phyloP scores from a whole-genome alignment of 2,113 vertebrate genomes.

The Myiopsitta monachus region DNA sequence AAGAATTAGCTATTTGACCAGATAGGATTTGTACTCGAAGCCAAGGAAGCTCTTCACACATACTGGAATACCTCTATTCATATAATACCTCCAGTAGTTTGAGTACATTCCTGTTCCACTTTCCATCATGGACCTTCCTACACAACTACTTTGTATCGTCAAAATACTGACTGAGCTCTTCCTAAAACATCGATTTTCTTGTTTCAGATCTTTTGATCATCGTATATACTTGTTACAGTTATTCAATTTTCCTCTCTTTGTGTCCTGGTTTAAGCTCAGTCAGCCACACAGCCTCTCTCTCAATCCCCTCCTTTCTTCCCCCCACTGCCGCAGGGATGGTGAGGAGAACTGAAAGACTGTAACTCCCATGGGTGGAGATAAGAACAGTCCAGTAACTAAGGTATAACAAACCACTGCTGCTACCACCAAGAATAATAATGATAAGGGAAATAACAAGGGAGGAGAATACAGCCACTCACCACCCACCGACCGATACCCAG shows the following conservation, averaged over 20 bases:
- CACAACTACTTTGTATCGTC: not conserved
- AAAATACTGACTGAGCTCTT: not conserved
- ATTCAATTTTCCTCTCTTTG: not conserved
- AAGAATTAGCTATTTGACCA: not conserved
- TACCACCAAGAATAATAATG: too few relatives aligned
- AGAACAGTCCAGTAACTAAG: too few relatives aligned
- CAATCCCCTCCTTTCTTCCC: too few relatives aligned
- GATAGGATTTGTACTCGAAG: not conserved
- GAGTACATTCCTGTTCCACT: not conserved
- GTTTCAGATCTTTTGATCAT: not conserved
- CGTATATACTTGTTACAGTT: not conserved
- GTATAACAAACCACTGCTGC: too few relatives aligned
- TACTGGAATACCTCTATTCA: not conserved
- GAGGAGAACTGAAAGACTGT: too few relatives aligned
- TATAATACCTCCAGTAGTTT: not conserved
- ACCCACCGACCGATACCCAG: too few relatives aligned
- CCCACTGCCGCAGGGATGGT: too few relatives aligned
- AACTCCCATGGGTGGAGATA: too few relatives aligned
- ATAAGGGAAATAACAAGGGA: too few relatives aligned
- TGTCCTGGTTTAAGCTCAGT: too few relatives aligned
- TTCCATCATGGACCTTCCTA: not conserved
- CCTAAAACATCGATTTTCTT: not conserved
- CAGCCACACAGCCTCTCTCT: too few relatives aligned
- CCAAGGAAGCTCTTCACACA: not conserved
- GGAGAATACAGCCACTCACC: too few relatives aligned